Percentiles rank a stretch among this genome's conserved stretches.
phyloP scores from a whole-genome alignment of 92 coral and sea anemone species.

The Muricea muricata region DNA sequence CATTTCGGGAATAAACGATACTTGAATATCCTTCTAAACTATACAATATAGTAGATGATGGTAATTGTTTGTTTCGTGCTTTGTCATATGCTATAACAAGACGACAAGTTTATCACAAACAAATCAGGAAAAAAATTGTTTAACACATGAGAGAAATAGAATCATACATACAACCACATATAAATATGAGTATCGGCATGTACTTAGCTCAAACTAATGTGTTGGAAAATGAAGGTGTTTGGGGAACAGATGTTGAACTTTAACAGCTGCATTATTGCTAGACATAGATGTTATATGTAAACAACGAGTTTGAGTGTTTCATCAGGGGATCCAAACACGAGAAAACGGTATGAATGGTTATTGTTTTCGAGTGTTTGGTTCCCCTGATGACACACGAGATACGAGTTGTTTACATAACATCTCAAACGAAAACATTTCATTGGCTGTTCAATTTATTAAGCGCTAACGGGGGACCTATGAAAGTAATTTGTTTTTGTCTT shows the following conservation, averaged over 20 bases:
- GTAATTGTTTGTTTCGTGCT: slow-evolving; percentile 68
- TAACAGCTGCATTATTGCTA: slow-evolving; percentile 61
- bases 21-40: slow-evolving; percentile 46
- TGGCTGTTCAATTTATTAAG: no score
- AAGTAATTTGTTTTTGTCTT: no score
- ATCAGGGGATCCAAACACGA: no score
- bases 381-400: no score
- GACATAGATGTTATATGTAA: no score
- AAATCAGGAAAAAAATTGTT: slow-evolving; percentile 43
- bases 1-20: slow-evolving; percentile 38
- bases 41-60: slow-evolving; percentile 64
- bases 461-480: no score
- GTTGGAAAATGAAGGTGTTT: slow-evolving; percentile 63
- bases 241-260: slow-evolving; percentile 79
- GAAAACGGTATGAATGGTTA: no score
- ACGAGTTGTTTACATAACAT: no score
- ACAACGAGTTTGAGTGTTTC: no score
- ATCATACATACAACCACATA: slow-evolving; percentile 37
- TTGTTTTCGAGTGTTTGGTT: no score
- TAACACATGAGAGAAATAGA: slow-evolving; percentile 61
- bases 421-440: no score
- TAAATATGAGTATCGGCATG: slow-evolving; percentile 34
- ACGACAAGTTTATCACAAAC: slow-evolving; percentile 40
- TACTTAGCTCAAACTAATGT: slow-evolving; percentile 61
- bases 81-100: slow-evolving; percentile 70